phyloP scores from a whole-genome alignment of 2,797 vertebrate species.

The Cirrhinus molitorella region DNA sequence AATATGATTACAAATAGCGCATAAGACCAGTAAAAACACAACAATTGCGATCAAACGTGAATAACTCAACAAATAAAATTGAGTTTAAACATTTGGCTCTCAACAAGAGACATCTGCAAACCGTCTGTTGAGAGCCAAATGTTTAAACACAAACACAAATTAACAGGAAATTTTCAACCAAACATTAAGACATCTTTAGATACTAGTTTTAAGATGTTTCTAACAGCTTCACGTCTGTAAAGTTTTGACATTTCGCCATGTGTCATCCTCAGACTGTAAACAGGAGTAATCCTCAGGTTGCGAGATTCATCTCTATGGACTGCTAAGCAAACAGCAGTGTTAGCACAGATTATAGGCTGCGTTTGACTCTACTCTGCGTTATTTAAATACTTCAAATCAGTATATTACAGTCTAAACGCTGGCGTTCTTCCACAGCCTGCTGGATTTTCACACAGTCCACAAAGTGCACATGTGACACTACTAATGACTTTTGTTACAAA shows the following conservation, averaged over 20 bases:
- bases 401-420: conserved; percentile 35
- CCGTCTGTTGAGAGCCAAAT: too few relatives aligned
- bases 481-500: not conserved
- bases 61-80: not conserved
- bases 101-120: too few relatives aligned
- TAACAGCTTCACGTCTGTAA: not conserved
- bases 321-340: conserved; percentile 2
- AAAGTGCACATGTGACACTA: not conserved
- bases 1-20: not conserved
- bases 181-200: not conserved
- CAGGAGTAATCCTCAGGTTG: conserved; percentile 20
- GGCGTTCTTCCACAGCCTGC: conserved; percentile 5
- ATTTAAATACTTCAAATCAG: conserved; percentile 46
- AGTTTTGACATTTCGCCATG: conserved; percentile 5
- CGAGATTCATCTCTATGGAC: not conserved
- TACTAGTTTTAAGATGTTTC: not conserved
- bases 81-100: not conserved
- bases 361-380: not conserved
- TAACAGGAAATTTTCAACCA: too few relatives aligned
- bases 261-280: not conserved
- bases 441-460: not conserved
- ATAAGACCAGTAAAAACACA: not conserved
- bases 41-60: not conserved
- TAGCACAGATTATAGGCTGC: conserved; percentile 37
- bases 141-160: too few relatives aligned